Base-by-base conservation (phyloP, 2,888 invertebrate genomes). In the Tetranychus piercei region DNA sequence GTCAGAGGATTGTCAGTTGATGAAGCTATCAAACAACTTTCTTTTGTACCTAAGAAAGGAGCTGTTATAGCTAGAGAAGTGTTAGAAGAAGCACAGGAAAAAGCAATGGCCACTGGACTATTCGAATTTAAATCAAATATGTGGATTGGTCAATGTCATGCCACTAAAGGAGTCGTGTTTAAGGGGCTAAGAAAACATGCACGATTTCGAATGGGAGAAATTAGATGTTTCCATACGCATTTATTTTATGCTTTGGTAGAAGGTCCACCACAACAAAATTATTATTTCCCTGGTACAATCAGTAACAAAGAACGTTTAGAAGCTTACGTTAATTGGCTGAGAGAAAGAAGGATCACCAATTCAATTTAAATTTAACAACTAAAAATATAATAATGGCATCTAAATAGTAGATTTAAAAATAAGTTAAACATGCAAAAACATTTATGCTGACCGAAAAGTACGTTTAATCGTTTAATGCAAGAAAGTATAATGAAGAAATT, bases 101-200 rank as follows among this genome's bases (percentile, higher is more conserved):
- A 91, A 79, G 96, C 95, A 69, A 88, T 94, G 0, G 87, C 87
- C 78, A 84, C 89, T 67, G 94, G 96, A 80, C 91, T 94, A 86
- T 94, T 97, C 9, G 96, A 97, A 84, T 97, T 88, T 82, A 89
- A 87, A 81, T 94, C 91, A 81, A 95, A 97, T 84, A 85, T 97
- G 76, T 97, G 95, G 96, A 88, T 97, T 84, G 84, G 85, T 72
- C 93, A 95, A 85, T 94, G 94, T 0, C 90, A 90, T 83, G 85
- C 87, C 74, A 86, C 87, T 0, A 91, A 91, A 84, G 92, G 90
- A 3, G 80, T 84, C 71, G 87, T 88, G 0, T 71, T 92, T 4
- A 91, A 89, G 83, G 94, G 94, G 6, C 79, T 90, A 2, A 86
- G 94, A 79, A 87, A 91, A 79, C 94, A 94, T 84, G 92, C 89